Conservation (phyloP, 2,113 vertebrate species). For the Aegotheles bennettii region DNA sequence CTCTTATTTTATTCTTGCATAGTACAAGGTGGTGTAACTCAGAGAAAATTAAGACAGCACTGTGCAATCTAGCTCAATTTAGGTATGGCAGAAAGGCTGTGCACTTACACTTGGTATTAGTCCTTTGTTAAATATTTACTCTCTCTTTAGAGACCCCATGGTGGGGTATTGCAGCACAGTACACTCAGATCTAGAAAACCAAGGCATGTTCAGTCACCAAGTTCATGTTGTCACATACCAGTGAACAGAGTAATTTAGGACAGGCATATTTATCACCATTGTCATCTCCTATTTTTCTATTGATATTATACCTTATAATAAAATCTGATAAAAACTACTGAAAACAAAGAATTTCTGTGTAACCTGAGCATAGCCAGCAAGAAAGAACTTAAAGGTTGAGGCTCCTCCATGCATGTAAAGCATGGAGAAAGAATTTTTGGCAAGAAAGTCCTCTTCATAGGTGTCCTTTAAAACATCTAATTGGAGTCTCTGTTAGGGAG, state of each 20-base stretch:
- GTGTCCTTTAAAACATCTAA: neutral
- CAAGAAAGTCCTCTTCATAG: neutral
- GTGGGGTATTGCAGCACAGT: neutral
- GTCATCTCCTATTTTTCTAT: neutral
- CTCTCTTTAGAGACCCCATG: neutral
- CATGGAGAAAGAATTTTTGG: neutral
- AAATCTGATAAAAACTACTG: neutral
- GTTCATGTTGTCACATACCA: neutral
- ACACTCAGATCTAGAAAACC: neutral
- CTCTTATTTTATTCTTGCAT: fast-evolving
- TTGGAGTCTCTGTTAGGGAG: neutral
- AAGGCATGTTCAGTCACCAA: neutral
- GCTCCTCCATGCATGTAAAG: neutral
- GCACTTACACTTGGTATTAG: neutral
- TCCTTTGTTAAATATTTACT: neutral
- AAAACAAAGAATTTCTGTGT: neutral
- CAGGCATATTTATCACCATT: fast-evolving
- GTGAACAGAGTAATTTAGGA: neutral
- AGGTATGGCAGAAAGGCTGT: neutral
- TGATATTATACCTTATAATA: neutral
- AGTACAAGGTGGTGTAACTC: neutral
- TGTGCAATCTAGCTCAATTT: too few relatives aligned
- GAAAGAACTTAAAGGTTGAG: neutral
- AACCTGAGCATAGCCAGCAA: neutral
- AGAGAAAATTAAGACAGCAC: neutral